Percentiles rank a stretch among this genome's conserved stretches.
Conservation (phyloP, 2,888 invertebrate species). For the Rhorus exstirpatorius region DNA sequence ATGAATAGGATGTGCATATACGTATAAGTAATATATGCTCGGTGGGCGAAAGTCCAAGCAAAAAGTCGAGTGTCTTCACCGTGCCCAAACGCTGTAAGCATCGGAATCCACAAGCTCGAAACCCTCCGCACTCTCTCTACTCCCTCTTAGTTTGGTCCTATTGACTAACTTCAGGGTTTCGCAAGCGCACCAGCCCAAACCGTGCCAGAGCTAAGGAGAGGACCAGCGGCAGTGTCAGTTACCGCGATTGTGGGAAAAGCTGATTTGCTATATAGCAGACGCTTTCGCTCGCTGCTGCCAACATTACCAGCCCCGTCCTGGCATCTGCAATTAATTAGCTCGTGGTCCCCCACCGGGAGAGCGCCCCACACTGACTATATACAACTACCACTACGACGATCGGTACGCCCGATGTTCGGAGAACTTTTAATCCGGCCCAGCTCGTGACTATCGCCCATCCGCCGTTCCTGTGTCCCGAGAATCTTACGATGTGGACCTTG, state of each 20-base stretch:
- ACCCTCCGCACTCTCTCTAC: constrained; percentile 20
- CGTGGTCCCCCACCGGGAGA: constrained; percentile 68
- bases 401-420: constrained; percentile 80
- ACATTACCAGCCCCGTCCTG: constrained; percentile 69
- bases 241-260: constrained; percentile 55
- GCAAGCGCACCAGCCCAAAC: constrained; percentile 32
- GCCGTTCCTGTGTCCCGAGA: constrained; percentile 73
- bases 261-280: constrained; percentile 26
- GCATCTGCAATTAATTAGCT: constrained; percentile 83
- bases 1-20: constrained; percentile 10
- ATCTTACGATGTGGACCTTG: constrained; percentile 73
- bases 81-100: constrained; percentile 32
- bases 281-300: constrained; percentile 62
- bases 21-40: constrained; percentile 16
- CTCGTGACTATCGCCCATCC: constrained; percentile 79
- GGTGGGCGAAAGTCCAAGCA: constrained; percentile 73
- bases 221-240: constrained; percentile 35
- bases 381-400: constrained; percentile 73
- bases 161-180: constrained; percentile 79
- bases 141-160: constrained; percentile 68
- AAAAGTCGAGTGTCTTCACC: constrained; percentile 79
- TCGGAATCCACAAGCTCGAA: constrained; percentile 24
- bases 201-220: constrained; percentile 48
- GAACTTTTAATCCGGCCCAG: constrained; percentile 80
- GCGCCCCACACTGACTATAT: constrained; percentile 33